Base-by-base conservation (phyloP, 2,888 invertebrate species). In the Hypercompe scribonia region DNA sequence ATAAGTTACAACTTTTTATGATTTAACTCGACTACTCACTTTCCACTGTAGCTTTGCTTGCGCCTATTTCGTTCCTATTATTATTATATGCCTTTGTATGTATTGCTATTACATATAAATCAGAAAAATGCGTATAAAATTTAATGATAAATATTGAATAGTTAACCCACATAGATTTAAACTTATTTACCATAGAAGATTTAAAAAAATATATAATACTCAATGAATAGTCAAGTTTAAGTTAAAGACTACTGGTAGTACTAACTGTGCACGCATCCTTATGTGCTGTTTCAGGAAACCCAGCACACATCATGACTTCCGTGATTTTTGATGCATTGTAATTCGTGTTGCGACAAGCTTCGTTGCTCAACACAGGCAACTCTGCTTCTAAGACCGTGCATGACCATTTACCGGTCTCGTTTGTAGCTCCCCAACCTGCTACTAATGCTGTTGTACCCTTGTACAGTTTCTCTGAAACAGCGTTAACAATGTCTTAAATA, bases 221-320 rank as follows among this genome's bases (percentile, higher is more conserved):
- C n/a, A n/a, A n/a, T n/a, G n/a, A n/a, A n/a, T n/a, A n/a, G n/a
- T n/a, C n/a, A n/a, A n/a, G n/a, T 28, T 0, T 18, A 15, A 15
- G 2, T 1, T 64, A 11, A 42, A 21, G 15, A 31, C 18, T 11
- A 31, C 7, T 21, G 50, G 11, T n/a, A 34, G 11, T 39, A 68
- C 90, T 90, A 91, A 98, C 98, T 94, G 98, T 98, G 87, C 98
- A 98, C 24, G 98, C 98, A 88, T 98, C 98, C 84, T 97, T 97
- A 88, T 97, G 96, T 13, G 98, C 98, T 1, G 95, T 96, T 65
- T 96, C 96, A 0, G 97, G 96, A 89, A 97, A 98, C 0, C 98
- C 98, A 24, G 98, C 98, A 87, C 98, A 98, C 95, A 98, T 93
- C 98, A 98, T 98, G 85, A 98, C 98, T 79, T 98, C 98, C 24